phyloP scores from a whole-genome alignment of 1,140 invertebrate genomes.

The Amphibalanus amphitrite region DNA sequence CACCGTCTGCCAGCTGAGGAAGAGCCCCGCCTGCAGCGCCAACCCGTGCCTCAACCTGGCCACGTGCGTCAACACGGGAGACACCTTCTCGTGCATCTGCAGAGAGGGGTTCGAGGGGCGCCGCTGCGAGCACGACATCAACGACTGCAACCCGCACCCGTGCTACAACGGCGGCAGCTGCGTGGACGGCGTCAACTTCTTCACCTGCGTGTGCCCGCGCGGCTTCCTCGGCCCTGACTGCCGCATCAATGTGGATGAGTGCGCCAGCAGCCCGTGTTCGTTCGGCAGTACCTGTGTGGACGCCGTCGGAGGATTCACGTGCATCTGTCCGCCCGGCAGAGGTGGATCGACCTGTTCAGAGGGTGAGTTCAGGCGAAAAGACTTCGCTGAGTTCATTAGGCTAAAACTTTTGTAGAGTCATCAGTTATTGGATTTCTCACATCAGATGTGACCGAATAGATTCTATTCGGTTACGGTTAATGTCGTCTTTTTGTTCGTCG shows the following conservation, averaged over 20 bases:
- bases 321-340: constrained; percentile 75
- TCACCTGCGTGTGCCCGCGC: constrained; percentile 44
- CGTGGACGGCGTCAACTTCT: constrained; percentile 62
- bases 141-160: constrained; percentile 18
- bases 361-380: no score
- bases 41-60: constrained; percentile 30
- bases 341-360: constrained; percentile 42
- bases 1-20: constrained; percentile 43
- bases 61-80: constrained; percentile 38
- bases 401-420: no score
- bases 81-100: constrained; percentile 44
- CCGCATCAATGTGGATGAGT: constrained; percentile 68
- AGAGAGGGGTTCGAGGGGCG: constrained; percentile 21
- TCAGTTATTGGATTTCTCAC: no score
- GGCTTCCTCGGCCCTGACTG: constrained; percentile 51
- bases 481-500: no score
- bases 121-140: constrained; percentile 18
- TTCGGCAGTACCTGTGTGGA: constrained; percentile 82
- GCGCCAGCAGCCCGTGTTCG: constrained; percentile 62
- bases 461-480: no score
- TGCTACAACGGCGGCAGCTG: constrained; percentile 27
- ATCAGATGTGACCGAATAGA: no score
- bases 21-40: constrained; percentile 41
- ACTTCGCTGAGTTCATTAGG: no score
- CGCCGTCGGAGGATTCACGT: constrained; percentile 85